phyloP scores from a whole-genome alignment of 2,888 invertebrate genomes.

The Drosophila anomelani region DNA sequence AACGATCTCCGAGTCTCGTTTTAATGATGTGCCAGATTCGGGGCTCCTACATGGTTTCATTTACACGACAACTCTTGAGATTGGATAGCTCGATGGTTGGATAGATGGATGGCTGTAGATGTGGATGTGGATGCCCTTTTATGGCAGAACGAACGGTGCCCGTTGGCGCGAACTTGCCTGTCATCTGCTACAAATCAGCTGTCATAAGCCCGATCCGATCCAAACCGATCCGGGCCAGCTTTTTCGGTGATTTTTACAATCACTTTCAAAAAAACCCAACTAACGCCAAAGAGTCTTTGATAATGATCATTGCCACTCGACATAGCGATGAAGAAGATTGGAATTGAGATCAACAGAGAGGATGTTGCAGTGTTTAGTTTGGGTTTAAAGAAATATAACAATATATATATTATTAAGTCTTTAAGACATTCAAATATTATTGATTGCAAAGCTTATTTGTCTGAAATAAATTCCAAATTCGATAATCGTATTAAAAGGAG shows the following conservation, averaged over 20 bases:
- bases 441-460: neutral
- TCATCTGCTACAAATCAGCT: slow-evolving; percentile 79
- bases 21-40: slow-evolving; percentile 67
- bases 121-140: slow-evolving; percentile 56
- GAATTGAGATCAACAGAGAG: slow-evolving; percentile 14
- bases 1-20: slow-evolving; percentile 41
- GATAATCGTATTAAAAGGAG: neutral
- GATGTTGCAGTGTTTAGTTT: neutral
- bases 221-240: slow-evolving; percentile 8
- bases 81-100: slow-evolving; percentile 27
- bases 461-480: too few species aligned
- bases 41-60: slow-evolving; percentile 55
- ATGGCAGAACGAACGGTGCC: slow-evolving; percentile 63
- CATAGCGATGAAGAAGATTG: slow-evolving; percentile 27
- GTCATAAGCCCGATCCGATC: slow-evolving; percentile 60
- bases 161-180: slow-evolving; percentile 75
- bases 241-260: slow-evolving; percentile 67
- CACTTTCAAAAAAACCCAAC: slow-evolving; percentile 69
- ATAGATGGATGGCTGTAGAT: slow-evolving; percentile 15
- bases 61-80: slow-evolving; percentile 52
- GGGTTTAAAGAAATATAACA: neutral
- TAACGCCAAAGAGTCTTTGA: slow-evolving; percentile 50
- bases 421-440: neutral
- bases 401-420: neutral
- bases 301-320: slow-evolving; percentile 59